Base-by-base conservation (phyloP, 1,140 invertebrate species). In the Pseudachorutes palmiensis region DNA sequence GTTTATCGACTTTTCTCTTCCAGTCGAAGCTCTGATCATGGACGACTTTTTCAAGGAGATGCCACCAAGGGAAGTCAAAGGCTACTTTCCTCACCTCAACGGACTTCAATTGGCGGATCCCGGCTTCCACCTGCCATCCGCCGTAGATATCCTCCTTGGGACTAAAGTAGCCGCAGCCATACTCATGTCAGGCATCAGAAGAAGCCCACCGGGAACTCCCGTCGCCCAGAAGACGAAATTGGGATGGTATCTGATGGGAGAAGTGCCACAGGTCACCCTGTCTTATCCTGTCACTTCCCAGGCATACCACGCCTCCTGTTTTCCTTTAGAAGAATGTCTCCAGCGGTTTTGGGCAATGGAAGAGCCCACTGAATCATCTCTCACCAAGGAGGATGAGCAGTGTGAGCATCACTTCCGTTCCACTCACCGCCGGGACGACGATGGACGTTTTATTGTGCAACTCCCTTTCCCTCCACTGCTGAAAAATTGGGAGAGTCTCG, bases 331-430 rank as follows among this genome's bases (percentile, higher is more conserved):
- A 3, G 32, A 19, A n/a, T 26, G 49, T 33, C n/a, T 65, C 16
- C 45, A 57, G 9, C 26, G 26, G 51, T 65, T 65, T 29, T 65
- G 63, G 31, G 63, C 51, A 26, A 9, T 65, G 1, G 63, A 65
- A n/a, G 48, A 57, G 1, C 2, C 22, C 2, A 28, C 63, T 30
- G 9, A 14, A 2, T 2, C 30, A 26, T 5, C 5, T 14, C 51
- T 14, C 1, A 16, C 1, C 31, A 1, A 2, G 2, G 48, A 55
- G 16, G 51, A 57, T 5, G 24, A 57, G 12, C 14, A 14, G 24
- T 57, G 51, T 57, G 51, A 57, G 24, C 5, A 5, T 5, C 24
- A 57, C 12, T 57, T 57, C 26, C 14, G 14, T 26, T n/a, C 51
- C 5, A 57, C 14, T n/a, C n/a, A n/a, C n/a, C n/a, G n/a, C n/a